These are phyloP conservation scores for Trichonephila clavipes DNA, from an alignment of 1,140 invertebrate species.

Conservation along the genomic window DNA sequence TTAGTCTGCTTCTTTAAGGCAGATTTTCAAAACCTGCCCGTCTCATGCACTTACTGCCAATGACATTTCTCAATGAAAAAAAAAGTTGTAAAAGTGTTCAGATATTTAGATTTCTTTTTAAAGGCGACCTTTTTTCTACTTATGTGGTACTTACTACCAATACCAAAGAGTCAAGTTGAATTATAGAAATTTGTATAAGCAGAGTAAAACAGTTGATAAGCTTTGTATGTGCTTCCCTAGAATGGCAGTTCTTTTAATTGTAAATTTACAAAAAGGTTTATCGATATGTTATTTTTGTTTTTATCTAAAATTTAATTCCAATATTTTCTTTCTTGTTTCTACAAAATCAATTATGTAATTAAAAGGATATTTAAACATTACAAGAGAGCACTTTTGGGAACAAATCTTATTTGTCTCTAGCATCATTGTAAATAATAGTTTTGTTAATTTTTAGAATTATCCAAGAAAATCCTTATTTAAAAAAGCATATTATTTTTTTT, in stretches of 20 bases:
- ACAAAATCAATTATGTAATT: no score
- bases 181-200: not conserved
- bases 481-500: no score
- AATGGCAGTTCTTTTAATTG: conserved; percentile 19
- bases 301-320: no score
- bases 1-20: conserved; percentile 27
- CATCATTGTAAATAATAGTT: no score
- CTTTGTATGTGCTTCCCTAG: conserved; percentile 11
- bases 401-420: no score
- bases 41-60: conserved; percentile 59
- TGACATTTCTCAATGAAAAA: not conserved
- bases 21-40: conserved; percentile 39
- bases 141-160: conserved; percentile 12
- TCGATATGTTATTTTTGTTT: not conserved
- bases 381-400: no score
- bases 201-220: not conserved
- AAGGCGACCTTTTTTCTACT: not conserved
- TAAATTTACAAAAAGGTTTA: not conserved
- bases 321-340: no score
- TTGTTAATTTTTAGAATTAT: no score
- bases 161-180: not conserved
- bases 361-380: no score
- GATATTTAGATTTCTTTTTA: conserved; percentile 39
- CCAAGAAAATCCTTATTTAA: no score
- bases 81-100: conserved; percentile 4